phyloP scores from a whole-genome alignment of 2,797 vertebrate species.

The Champsocephalus esox region DNA sequence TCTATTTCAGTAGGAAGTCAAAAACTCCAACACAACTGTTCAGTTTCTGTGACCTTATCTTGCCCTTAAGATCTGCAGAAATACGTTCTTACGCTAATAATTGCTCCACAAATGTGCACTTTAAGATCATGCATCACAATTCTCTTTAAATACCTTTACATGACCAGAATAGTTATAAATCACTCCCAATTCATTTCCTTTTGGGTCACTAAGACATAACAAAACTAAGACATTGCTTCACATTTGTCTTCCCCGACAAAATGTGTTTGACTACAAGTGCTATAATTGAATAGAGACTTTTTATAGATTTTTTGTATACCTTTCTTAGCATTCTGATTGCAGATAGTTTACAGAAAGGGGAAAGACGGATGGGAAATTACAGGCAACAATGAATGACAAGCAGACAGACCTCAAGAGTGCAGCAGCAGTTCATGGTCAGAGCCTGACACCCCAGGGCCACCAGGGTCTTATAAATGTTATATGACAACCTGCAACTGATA shows the following conservation, averaged over 20 bases:
- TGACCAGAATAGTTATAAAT: too few relatives aligned
- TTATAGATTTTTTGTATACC: background rate
- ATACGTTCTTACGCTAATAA: background rate
- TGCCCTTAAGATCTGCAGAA: background rate
- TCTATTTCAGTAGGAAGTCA: background rate
- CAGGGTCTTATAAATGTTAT: background rate
- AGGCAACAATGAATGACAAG: background rate
- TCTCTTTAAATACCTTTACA: background rate
- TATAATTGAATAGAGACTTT: too few relatives aligned
- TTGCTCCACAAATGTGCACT: background rate
- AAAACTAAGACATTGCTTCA: too few relatives aligned
- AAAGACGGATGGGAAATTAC: background rate
- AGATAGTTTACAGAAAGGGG: background rate
- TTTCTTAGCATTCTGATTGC: background rate
- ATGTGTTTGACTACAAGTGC: too few relatives aligned
- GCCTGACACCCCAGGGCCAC: background rate
- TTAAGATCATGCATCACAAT: background rate
- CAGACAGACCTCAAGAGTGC: background rate
- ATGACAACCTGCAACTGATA: background rate
- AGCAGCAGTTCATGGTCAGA: constrained; percentile 4
- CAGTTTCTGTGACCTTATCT: too few relatives aligned
- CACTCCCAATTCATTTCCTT: background rate
- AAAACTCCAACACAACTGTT: background rate
- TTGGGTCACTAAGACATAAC: background rate
- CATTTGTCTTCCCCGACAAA: too few relatives aligned